Evolutionary conservation across 2,888 invertebrate species (phyloP).

Genomic region (Graphium colonna): DNA sequence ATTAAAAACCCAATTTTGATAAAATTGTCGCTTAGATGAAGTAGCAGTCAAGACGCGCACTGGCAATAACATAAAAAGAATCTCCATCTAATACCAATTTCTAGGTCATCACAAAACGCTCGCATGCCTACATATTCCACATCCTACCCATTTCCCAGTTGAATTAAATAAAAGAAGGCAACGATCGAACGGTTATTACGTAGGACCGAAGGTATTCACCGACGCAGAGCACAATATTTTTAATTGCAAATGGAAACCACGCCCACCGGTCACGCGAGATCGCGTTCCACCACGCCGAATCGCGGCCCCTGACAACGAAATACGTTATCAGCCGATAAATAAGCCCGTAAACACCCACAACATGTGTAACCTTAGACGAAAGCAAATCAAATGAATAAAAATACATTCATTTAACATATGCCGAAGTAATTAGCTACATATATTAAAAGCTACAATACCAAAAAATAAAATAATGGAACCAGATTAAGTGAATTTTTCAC

Average conservation of each 20-base stretch:
- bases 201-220: conserved; percentile 18
- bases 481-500: no score
- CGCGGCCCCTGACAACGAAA: conserved; percentile 35
- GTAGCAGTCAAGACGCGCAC: no score
- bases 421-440: no score
- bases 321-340: conserved; percentile 40
- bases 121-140: background rate
- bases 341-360: conserved; percentile 35
- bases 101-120: background rate
- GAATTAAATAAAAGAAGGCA: conserved; percentile 32
- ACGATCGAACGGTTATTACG: conserved; percentile 36
- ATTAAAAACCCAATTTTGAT: no score
- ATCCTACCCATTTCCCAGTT: conserved; percentile 9
- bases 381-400: conserved; percentile 10
- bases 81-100: no score
- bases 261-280: conserved; percentile 74
- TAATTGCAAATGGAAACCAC: conserved; percentile 71
- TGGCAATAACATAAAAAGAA: no score
- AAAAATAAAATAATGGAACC: no score
- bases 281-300: conserved; percentile 56
- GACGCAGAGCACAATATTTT: conserved; percentile 60
- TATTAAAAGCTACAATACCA: no score
- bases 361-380: conserved; percentile 10
- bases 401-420: no score
- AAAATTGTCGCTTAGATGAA: no score